These are phyloP conservation scores for Melikaiella ostensackeni DNA, from an alignment of 2,888 invertebrate genomes.

Conservation along the genomic window DNA sequence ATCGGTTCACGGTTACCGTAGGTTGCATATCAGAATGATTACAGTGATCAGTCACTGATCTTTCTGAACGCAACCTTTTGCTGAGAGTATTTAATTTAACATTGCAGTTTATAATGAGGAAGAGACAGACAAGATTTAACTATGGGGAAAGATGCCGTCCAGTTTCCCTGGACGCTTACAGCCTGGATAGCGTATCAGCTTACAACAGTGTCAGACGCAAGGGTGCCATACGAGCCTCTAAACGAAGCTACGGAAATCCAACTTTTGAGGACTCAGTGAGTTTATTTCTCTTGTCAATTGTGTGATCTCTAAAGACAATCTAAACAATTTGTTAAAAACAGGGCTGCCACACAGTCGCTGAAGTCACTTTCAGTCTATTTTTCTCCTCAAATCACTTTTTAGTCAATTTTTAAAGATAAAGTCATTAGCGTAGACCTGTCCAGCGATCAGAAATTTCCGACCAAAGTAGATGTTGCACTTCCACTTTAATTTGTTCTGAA, in stretches of 20 bases:
- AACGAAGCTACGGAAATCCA: constrained; percentile 93
- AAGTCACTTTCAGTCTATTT: no score
- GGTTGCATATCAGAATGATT: background rate
- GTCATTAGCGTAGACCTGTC: no score
- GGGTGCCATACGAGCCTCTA: constrained; percentile 86
- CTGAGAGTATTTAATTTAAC: constrained; percentile 34
- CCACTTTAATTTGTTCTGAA: no score
- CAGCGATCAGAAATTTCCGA: no score
- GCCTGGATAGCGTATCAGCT: constrained; percentile 92
- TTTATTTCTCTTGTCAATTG: constrained; percentile 48
- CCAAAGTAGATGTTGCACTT: no score
- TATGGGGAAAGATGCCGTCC: constrained; percentile 93
- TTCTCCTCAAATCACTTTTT: no score
- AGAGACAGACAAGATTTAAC: constrained; percentile 88
- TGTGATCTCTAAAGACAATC: constrained; percentile 16
- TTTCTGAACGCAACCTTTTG: no score
- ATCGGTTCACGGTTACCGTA: background rate
- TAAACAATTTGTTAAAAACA: background rate
- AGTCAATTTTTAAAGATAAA: no score
- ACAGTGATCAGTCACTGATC: background rate
- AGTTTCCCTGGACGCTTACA: constrained; percentile 92
- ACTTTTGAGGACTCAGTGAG: constrained; percentile 93
- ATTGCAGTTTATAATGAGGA: constrained; percentile 87
- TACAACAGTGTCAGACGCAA: constrained; percentile 88
- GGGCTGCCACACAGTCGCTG: no score